Percentiles rank a stretch among this genome's conserved stretches.
phyloP scores from a whole-genome alignment of 2,113 vertebrate genomes.

The Capricornis sumatraensis region DNA sequence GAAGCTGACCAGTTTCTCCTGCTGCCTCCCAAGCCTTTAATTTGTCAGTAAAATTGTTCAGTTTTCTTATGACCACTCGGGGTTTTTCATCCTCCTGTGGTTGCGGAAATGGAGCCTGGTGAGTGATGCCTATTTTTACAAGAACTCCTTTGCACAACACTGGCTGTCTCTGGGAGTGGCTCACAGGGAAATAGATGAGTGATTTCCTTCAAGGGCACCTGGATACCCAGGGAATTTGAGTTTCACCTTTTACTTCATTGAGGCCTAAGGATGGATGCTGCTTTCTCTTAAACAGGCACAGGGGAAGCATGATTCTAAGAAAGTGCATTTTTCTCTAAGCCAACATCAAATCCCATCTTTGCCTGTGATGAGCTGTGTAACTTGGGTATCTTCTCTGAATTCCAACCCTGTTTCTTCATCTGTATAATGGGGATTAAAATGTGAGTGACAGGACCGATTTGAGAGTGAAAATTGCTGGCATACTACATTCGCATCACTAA shows the following conservation, averaged over 20 bases:
- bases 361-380: background rate
- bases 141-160: slow-evolving; percentile 21
- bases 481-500: background rate
- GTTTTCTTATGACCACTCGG: slow-evolving; percentile 26
- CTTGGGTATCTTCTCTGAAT: background rate
- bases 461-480: background rate
- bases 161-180: background rate
- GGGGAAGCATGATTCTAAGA: background rate
- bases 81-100: slow-evolving; percentile 47
- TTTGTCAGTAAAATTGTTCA: slow-evolving; percentile 62
- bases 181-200: slow-evolving; percentile 20
- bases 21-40: slow-evolving; percentile 54
- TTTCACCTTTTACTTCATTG: slow-evolving; percentile 37
- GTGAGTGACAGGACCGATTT: background rate
- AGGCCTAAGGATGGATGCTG: background rate
- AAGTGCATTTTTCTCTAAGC: background rate
- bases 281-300: background rate
- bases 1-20: background rate
- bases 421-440: background rate
- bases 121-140: slow-evolving; percentile 41
- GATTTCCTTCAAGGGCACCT: slow-evolving; percentile 52
- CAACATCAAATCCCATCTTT: background rate
- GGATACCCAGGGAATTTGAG: background rate
- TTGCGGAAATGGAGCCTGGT: slow-evolving; percentile 16
- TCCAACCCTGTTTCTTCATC: background rate